Conservation (phyloP, 2,797 vertebrate genomes). For the Cirrhinus mrigala region DNA sequence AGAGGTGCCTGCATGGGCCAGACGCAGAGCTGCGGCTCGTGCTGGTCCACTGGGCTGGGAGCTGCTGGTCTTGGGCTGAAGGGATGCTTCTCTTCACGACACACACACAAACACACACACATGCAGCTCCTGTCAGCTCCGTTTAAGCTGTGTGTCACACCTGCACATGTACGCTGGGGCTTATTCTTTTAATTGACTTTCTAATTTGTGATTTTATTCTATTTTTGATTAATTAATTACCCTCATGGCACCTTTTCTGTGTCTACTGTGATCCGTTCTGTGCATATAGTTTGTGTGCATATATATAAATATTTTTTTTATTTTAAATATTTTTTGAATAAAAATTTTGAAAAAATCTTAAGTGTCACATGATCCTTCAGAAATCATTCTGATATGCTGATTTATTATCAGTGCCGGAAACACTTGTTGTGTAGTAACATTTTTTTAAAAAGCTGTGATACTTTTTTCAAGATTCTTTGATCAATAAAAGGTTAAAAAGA, state of each 20-base stretch:
- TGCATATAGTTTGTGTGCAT: not conserved
- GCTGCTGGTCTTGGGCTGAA: constrained; percentile 66
- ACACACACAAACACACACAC: constrained; percentile 45
- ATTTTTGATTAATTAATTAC: constrained; percentile 69
- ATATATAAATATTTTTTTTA: too few relatives aligned
- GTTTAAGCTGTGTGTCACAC: constrained; percentile 84
- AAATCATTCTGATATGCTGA: too few relatives aligned
- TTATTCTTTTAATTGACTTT: constrained; percentile 94
- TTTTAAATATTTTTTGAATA: too few relatives aligned
- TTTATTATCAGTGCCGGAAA: too few relatives aligned
- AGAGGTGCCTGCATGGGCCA: constrained; percentile 50
- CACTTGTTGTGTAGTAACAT: too few relatives aligned
- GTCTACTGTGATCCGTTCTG: not conserved
- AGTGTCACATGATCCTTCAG: too few relatives aligned
- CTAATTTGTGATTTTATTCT: constrained; percentile 73
- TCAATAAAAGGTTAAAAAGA: too few relatives aligned
- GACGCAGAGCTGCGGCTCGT: constrained; percentile 55
- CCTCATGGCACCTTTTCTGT: not conserved
- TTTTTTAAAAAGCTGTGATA: too few relatives aligned
- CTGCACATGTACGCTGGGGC: constrained; percentile 61
- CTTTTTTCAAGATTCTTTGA: too few relatives aligned
- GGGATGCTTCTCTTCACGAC: constrained; percentile 58
- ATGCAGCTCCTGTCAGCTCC: constrained; percentile 82
- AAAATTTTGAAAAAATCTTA: too few relatives aligned
- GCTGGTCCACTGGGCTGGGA: constrained; percentile 63